Conservation (phyloP, 2,797 vertebrate genomes). For the Mus spretus region DNA sequence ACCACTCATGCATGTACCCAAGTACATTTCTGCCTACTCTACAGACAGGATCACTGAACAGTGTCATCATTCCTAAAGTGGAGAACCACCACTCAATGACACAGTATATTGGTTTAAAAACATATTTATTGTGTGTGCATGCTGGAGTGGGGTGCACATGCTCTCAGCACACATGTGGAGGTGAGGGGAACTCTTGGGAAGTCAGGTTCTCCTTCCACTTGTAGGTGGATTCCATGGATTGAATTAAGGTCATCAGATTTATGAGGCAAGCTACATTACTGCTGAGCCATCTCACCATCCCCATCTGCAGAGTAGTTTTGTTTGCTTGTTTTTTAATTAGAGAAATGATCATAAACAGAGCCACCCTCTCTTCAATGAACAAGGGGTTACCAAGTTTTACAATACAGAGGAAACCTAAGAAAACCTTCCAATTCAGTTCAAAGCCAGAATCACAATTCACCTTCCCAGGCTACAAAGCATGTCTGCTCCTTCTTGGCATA, state of each 20-base stretch:
- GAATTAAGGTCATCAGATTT: not conserved
- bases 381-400: not conserved
- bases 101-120: not conserved
- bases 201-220: not conserved
- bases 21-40: conserved; percentile 37
- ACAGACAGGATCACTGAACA: conserved; percentile 1
- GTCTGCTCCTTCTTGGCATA: conserved; percentile 52
- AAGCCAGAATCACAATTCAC: conserved; percentile 40
- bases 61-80: conserved; percentile 20
- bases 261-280: not conserved
- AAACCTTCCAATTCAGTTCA: conserved; percentile 17
- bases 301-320: not conserved
- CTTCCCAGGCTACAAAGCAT: conserved; percentile 13
- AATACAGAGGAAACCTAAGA: conserved; percentile 3
- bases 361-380: not conserved
- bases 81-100: not conserved
- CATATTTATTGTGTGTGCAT: not conserved
- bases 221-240: not conserved
- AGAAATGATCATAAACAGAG: not conserved
- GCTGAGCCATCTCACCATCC: not conserved
- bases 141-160: not conserved
- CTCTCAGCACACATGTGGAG: not conserved
- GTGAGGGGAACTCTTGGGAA: not conserved
- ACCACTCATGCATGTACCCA: not conserved
- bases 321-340: not conserved